Evolutionary conservation across 2,888 invertebrate genomes (phyloP).

Genomic region (Drosophila melanosoma): DNA sequence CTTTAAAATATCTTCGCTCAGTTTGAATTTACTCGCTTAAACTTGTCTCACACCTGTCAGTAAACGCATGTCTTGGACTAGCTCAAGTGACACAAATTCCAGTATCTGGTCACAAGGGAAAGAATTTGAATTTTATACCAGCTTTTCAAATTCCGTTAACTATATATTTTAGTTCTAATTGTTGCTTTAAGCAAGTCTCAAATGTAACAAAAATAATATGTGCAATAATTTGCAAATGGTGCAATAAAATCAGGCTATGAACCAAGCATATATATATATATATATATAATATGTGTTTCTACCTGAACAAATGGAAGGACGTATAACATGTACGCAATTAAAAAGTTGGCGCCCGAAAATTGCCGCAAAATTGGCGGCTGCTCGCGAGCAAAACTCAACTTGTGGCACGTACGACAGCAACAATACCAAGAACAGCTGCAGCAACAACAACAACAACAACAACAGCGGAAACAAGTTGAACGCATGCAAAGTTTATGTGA

Average conservation of each 20-base stretch:
- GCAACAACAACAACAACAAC: conserved; percentile 74
- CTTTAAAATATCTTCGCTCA: neutral
- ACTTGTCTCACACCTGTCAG: neutral
- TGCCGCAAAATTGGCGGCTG: conserved; percentile 61
- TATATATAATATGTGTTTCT: neutral
- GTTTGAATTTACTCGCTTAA: neutral
- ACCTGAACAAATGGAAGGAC: neutral
- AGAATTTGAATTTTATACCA: neutral
- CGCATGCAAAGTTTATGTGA: conserved; percentile 48
- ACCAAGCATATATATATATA: neutral
- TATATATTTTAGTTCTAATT: neutral
- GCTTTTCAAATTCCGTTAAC: neutral
- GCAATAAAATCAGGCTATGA: neutral
- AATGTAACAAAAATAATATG: neutral
- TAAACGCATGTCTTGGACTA: neutral
- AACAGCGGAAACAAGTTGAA: conserved; percentile 74
- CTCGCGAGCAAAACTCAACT: conserved; percentile 63
- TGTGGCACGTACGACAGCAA: conserved; percentile 69
- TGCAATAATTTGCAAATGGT: neutral
- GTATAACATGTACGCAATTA: conserved; percentile 56
- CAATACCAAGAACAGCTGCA: conserved; percentile 17
- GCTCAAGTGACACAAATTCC: neutral
- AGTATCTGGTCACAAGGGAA: neutral
- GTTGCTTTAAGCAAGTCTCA: neutral
- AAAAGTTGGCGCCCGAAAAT: conserved; percentile 71